A percentile compares a stretch with the other conserved stretches of the same genome.
Evolutionary conservation across 2,888 invertebrate species (phyloP).

Genomic region (Epinotia bilunana): DNA sequence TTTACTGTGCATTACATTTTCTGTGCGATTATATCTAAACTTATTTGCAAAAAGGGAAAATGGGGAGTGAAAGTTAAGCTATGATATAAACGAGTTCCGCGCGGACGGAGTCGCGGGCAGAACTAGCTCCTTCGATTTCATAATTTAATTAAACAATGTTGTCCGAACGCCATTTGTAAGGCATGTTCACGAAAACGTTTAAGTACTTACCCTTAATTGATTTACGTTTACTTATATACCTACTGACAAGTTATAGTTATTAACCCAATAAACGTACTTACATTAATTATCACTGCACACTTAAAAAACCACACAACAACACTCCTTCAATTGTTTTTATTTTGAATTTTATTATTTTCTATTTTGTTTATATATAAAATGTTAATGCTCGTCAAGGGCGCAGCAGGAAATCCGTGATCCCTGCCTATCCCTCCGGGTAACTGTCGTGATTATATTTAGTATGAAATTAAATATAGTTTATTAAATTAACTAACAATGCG

Average conservation of each 20-base stretch:
- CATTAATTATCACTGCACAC: background rate
- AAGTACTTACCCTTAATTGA: no score
- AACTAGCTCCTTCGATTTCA: no score
- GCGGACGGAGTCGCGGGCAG: no score
- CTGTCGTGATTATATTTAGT: background rate
- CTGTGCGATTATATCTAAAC: background rate
- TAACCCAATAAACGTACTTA: background rate
- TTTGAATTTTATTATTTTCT: background rate
- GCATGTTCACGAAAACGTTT: no score
- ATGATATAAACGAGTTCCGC: no score
- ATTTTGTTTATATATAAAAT: background rate
- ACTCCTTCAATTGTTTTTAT: background rate
- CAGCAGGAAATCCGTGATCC: background rate
- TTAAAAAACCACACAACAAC: background rate
- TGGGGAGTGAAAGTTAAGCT: no score
- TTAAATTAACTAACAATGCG: background rate
- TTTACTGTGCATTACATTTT: background rate
- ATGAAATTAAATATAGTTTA: background rate
- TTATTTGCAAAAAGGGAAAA: background rate
- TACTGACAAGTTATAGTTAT: background rate
- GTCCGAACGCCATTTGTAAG: no score
- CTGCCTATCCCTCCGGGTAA: background rate
- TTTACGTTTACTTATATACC: no score
- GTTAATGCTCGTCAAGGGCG: background rate
- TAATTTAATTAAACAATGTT: no score